Conservation (phyloP, 2,888 invertebrate species). For the Oscheius sp. region DNA sequence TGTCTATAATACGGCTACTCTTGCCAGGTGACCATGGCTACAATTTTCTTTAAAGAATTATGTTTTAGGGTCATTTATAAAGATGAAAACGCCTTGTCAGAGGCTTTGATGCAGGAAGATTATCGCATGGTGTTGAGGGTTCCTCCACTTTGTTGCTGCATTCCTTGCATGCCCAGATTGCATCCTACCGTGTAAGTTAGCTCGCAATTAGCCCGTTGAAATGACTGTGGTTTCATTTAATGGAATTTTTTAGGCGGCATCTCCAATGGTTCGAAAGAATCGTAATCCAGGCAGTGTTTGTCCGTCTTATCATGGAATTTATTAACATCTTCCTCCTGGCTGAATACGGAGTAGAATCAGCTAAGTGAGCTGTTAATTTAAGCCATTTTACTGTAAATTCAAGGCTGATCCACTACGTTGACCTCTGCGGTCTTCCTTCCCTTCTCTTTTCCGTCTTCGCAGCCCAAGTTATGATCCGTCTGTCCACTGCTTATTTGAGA, state of each 20-base stretch:
- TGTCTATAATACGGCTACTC: slow-evolving; percentile 11
- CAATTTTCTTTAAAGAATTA: not conserved
- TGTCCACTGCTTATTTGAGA: slow-evolving; percentile 19
- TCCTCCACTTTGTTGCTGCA: slow-evolving; percentile 29
- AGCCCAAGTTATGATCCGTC: slow-evolving; percentile 32
- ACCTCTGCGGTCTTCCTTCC: slow-evolving; percentile 18
- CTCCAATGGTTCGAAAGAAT: slow-evolving; percentile 24
- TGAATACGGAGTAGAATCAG: slow-evolving; percentile 29
- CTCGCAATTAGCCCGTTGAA: not conserved
- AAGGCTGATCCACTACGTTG: slow-evolving; percentile 24
- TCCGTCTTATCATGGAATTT: slow-evolving; percentile 21
- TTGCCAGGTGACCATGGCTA: not conserved
- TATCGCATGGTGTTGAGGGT: slow-evolving; percentile 19
- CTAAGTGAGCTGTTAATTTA: not conserved
- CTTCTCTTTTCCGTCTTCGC: slow-evolving; percentile 26
- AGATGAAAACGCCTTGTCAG: not conserved
- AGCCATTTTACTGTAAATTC: not conserved
- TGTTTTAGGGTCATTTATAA: slow-evolving; percentile 18
- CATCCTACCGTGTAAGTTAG: slow-evolving; percentile 15
- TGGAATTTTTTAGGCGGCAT: not conserved
- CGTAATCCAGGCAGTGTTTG: slow-evolving; percentile 21
- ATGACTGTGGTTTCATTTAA: no score
- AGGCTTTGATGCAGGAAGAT: slow-evolving; percentile 10
- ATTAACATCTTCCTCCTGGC: slow-evolving; percentile 27
- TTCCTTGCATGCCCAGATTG: slow-evolving; percentile 25